Evolutionary conservation across 2,797 vertebrate genomes (phyloP), one percentile per base, ranked within the genome.

Genomic region (Miichthys miiuy): DNA sequence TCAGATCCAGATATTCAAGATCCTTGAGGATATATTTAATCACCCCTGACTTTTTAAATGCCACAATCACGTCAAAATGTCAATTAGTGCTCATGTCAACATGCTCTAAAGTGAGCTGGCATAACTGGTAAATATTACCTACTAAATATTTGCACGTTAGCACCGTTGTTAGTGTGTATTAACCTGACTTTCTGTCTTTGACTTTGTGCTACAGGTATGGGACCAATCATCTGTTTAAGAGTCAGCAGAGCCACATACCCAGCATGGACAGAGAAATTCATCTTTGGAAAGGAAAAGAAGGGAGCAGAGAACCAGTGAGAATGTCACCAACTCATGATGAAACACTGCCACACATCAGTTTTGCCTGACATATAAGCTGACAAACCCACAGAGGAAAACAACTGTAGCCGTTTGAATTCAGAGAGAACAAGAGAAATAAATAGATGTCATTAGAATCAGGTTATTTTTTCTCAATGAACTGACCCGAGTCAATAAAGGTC

Each of bases 221-320:
- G 98, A 99, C 95, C 98, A 99, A 85, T 99, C 98, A 77, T 99
- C 98, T 70, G 98, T 99, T 87, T 99, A 96, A 97, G 90, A 82
- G 34, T 21, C 69, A 54, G 51, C 73, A 38, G 79, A 75, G 73
- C 69, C 65, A 25, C 84, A 12, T 27, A 20, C 23, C 57, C 71
- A 68, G 84, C 80, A 56, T 27, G 18, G 82, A 91, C 71, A 54
- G 62, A 84, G 73, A 79, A 48, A 60, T 34, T 69, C 47, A 64
- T 77, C 73, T 71, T 81, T 61, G 69, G n/a, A 75, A 84, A 79
- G 68, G 63, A 47, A 79, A 81, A 64, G 47, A 79, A 68, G n/a
- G 77, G 47, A 86, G 74, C 77, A 61, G 75, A 78, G 73, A 81
- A 74, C 68, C 78, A 81, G 85, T 82, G 87, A 88, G 80, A 82